Conservation (phyloP, 2,797 vertebrate species). For the Cetoscarus ocellatus region DNA sequence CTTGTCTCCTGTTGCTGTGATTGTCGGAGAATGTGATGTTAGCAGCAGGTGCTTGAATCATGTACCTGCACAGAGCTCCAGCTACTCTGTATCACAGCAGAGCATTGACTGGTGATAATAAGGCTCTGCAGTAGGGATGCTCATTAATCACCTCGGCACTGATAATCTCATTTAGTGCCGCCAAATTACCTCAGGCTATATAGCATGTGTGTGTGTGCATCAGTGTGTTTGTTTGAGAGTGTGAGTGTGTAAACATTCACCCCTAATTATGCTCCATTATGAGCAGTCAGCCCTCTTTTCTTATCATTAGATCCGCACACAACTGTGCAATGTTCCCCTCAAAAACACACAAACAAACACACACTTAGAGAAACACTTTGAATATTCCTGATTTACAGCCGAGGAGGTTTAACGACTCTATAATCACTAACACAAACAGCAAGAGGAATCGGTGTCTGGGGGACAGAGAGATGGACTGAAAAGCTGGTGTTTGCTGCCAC, state of each 20-base stretch:
- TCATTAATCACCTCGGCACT: constrained; percentile 77
- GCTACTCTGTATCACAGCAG: constrained; percentile 57
- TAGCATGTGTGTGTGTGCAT: constrained; percentile 22
- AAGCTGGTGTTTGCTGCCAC: constrained; percentile 71
- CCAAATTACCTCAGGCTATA: constrained; percentile 73
- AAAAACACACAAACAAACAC: constrained; percentile 10
- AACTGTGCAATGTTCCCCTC: background rate
- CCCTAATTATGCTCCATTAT: constrained; percentile 75
- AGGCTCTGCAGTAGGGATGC: constrained; percentile 69
- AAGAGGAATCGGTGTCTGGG: constrained; percentile 11
- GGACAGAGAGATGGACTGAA: constrained; percentile 11
- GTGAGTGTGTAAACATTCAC: constrained; percentile 54
- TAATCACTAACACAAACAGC: constrained; percentile 62
- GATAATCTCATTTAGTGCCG: constrained; percentile 79
- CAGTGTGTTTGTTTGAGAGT: constrained; percentile 34
- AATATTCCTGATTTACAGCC: too few species aligned
- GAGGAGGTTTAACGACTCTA: constrained; percentile 61
- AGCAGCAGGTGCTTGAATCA: constrained; percentile 59
- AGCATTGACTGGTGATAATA: constrained; percentile 65
- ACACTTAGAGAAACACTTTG: constrained; percentile 48
- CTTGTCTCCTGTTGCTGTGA: constrained; percentile 30
- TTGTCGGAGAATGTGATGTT: constrained; percentile 46
- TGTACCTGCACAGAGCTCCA: constrained; percentile 54
- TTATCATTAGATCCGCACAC: constrained; percentile 17
- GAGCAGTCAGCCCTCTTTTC: constrained; percentile 56